A percentile compares a stretch with the other conserved stretches of the same genome.
Evolutionary conservation across 2,888 invertebrate genomes (phyloP).

Genomic region (Dasysyrphus tricinctus): DNA sequence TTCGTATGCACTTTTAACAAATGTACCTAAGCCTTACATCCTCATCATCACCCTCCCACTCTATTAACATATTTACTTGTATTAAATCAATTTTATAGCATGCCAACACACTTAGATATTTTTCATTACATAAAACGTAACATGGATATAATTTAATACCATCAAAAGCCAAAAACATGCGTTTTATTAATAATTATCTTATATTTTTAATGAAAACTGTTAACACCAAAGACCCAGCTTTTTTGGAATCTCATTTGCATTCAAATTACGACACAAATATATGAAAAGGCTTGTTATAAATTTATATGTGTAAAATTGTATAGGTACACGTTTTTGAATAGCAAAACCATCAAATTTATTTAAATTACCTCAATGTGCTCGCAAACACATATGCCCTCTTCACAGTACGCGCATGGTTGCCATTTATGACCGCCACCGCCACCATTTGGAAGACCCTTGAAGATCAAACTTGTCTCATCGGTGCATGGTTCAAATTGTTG

Average conservation of each 20-base stretch:
- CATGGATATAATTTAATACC: conserved; percentile 33
- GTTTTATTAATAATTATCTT: conserved; percentile 30
- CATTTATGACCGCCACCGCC: conserved; percentile 80
- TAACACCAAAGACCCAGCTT: conserved; percentile 40
- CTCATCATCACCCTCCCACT: background rate
- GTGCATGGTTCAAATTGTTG: conserved; percentile 81
- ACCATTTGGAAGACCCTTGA: conserved; percentile 80
- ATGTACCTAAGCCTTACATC: conserved; percentile 1
- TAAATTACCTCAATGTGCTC: conserved; percentile 83
- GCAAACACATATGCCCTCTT: conserved; percentile 83
- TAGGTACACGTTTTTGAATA: background rate
- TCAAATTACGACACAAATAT: conserved; percentile 61
- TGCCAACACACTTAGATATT: conserved; percentile 60
- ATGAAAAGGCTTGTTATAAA: conserved; percentile 8
- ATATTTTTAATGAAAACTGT: conserved; percentile 2
- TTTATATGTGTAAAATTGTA: background rate
- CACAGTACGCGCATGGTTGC: conserved; percentile 82
- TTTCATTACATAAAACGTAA: conserved; percentile 49
- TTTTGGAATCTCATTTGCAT: conserved; percentile 46
- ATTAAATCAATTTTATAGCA: conserved; percentile 52
- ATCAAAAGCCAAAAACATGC: conserved; percentile 73
- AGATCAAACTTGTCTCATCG: conserved; percentile 82
- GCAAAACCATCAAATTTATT: conserved; percentile 41
- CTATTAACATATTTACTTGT: background rate
- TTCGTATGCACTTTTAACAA: conserved; percentile 19